Conservation (phyloP, 2,113 vertebrate genomes). For the Aptenodytes forsteri region DNA sequence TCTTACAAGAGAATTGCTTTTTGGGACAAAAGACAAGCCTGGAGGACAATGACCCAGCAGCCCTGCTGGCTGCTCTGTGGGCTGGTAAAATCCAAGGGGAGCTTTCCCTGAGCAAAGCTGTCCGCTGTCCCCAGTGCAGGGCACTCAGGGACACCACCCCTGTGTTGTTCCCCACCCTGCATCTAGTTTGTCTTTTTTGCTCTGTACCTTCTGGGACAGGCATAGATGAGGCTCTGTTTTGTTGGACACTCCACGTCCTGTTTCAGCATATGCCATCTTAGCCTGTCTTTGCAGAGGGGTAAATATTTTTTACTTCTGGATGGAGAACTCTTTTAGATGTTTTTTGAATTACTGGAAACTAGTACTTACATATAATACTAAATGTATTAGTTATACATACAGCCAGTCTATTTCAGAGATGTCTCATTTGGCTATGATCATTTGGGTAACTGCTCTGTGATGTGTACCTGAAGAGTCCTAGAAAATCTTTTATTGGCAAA, state of each 20-base stretch:
- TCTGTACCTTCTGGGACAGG: not conserved
- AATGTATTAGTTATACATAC: not conserved
- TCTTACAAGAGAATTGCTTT: not conserved
- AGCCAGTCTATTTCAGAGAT: not conserved
- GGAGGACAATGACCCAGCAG: not conserved
- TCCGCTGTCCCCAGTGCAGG: not conserved
- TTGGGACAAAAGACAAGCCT: not conserved
- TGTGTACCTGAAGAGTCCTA: not conserved
- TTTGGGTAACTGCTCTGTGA: not conserved
- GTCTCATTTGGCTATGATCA: not conserved
- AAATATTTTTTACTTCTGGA: not conserved
- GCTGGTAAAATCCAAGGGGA: not conserved
- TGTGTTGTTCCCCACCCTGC: not conserved
- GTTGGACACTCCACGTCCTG: fast-evolving
- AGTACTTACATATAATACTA: not conserved
- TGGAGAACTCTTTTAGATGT: not conserved
- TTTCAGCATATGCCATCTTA: not conserved
- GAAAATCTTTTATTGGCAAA: not conserved
- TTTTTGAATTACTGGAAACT: not conserved
- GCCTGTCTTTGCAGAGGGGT: not conserved
- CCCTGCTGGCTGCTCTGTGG: not conserved
- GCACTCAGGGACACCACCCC: fast-evolving
- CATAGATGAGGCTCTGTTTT: not conserved
- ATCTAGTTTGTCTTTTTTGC: not conserved
- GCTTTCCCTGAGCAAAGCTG: not conserved